Percentiles rank a stretch among this genome's conserved stretches.
These are phyloP conservation scores for Poecilobothrus nobilitatus DNA, from an alignment of 2,888 invertebrate genomes.

Conservation along the genomic window DNA sequence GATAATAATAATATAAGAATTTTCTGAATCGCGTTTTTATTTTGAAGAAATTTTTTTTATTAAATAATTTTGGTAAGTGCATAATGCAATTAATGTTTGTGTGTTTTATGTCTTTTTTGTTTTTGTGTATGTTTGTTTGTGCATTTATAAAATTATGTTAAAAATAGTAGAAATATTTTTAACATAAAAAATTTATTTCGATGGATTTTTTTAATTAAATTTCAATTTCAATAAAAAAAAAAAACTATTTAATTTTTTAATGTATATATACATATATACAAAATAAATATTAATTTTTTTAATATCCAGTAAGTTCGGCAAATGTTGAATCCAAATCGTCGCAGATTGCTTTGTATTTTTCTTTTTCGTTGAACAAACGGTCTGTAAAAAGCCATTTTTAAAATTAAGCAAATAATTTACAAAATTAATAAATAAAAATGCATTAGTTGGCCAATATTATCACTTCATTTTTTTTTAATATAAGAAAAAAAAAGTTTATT, in stretches of 20 bases:
- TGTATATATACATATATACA: conserved; percentile 1
- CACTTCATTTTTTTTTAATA: not conserved
- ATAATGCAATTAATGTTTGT: no score
- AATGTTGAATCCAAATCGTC: conserved; percentile 96
- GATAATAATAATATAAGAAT: no score
- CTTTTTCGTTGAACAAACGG: conserved; percentile 70
- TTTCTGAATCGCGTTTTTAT: no score
- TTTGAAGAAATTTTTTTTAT: no score
- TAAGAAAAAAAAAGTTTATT: not conserved
- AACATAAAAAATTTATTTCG: no score
- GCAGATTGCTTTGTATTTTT: conserved; percentile 92
- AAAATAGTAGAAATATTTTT: no score
- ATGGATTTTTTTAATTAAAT: no score
- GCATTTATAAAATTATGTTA: no score
- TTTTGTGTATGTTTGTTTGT: no score
- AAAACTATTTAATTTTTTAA: not conserved
- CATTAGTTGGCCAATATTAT: not conserved
- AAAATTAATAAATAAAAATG: conserved; percentile 8
- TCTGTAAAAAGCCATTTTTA: conserved; percentile 55
- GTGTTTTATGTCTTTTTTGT: no score
- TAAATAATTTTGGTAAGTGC: no score
- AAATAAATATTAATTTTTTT: conserved; percentile 32
- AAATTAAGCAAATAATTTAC: not conserved
- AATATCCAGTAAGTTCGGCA: conserved; percentile 95
- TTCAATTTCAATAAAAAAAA: conserved; percentile 1